Evolutionary conservation across 2,797 vertebrate species (phyloP).

Genomic region (Pogonophryne albipinna): DNA sequence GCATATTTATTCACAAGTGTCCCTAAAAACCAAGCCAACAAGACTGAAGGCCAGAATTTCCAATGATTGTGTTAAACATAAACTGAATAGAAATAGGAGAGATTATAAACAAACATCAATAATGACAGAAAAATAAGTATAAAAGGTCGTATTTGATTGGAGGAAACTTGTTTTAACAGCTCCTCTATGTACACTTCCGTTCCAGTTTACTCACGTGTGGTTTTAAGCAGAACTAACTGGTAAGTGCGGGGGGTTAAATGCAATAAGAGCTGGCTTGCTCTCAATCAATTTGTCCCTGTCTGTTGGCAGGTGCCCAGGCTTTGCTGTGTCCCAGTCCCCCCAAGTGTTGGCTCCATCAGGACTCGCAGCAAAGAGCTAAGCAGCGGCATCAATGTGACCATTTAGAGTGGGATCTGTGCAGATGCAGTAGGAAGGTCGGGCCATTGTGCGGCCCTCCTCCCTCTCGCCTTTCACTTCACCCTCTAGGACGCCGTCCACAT

Average conservation of each 20-base stretch:
- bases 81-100: constrained; percentile 42
- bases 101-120: constrained; percentile 30
- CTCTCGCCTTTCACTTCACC: constrained; percentile 73
- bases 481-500: constrained; percentile 77
- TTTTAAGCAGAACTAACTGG: constrained; percentile 57
- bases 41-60: constrained; percentile 70
- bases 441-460: constrained; percentile 72
- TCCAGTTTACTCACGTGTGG: constrained; percentile 42
- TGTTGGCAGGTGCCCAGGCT: constrained; percentile 78
- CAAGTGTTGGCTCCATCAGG: constrained; percentile 78
- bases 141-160: neutral
- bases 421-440: constrained; percentile 80
- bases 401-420: constrained; percentile 79
- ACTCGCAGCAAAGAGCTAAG: constrained; percentile 74
- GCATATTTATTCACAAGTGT: constrained; percentile 65
- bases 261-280: constrained; percentile 76
- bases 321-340: constrained; percentile 69
- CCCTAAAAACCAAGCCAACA: constrained; percentile 58
- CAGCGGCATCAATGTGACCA: constrained; percentile 82
- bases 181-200: constrained; percentile 22
- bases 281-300: constrained; percentile 82
- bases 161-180: constrained; percentile 22
- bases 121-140: neutral
- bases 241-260: constrained; percentile 69
- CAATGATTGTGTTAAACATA: constrained; percentile 51